These are phyloP conservation scores for Neoniphon sammara DNA, from an alignment of 2,797 vertebrate species.

Conservation along the genomic window DNA sequence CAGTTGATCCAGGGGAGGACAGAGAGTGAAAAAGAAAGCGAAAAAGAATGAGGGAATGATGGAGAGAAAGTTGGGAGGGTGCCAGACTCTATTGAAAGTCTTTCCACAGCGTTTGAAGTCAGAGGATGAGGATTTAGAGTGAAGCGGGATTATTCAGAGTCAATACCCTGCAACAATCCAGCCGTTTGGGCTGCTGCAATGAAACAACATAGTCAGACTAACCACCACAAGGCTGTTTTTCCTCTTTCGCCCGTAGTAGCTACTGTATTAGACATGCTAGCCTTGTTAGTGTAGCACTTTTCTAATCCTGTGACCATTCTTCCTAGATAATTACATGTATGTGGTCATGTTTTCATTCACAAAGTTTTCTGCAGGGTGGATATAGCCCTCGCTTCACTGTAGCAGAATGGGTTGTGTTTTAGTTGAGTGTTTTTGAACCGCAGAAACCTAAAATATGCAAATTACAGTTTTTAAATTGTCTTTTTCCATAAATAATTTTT, in stretches of 20 bases:
- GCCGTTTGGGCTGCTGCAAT: slow-evolving; percentile 61
- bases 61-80: slow-evolving; percentile 77
- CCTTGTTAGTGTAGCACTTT: slow-evolving; percentile 22
- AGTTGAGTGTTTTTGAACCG: slow-evolving; percentile 26
- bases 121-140: slow-evolving; percentile 79
- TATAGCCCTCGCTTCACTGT: neutral
- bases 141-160: slow-evolving; percentile 80
- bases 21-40: slow-evolving; percentile 70
- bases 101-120: slow-evolving; percentile 79
- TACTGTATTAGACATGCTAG: slow-evolving; percentile 42
- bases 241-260: slow-evolving; percentile 33
- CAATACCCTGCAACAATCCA: slow-evolving; percentile 75
- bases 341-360: slow-evolving; percentile 18
- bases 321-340: slow-evolving; percentile 7
- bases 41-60: slow-evolving; percentile 74
- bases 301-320: slow-evolving; percentile 33
- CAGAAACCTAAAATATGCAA: slow-evolving; percentile 45
- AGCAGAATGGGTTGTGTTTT: slow-evolving; percentile 18
- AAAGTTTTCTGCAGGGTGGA: slow-evolving; percentile 8
- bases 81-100: slow-evolving; percentile 79
- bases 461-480: slow-evolving; percentile 35
- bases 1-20: slow-evolving; percentile 81
- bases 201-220: slow-evolving; percentile 54
- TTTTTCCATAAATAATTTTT: slow-evolving; percentile 57
- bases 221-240: slow-evolving; percentile 35